Percentiles rank a stretch among this genome's conserved stretches.
Conservation (phyloP, 2,888 invertebrate species). For the Polyommatus icarus region DNA sequence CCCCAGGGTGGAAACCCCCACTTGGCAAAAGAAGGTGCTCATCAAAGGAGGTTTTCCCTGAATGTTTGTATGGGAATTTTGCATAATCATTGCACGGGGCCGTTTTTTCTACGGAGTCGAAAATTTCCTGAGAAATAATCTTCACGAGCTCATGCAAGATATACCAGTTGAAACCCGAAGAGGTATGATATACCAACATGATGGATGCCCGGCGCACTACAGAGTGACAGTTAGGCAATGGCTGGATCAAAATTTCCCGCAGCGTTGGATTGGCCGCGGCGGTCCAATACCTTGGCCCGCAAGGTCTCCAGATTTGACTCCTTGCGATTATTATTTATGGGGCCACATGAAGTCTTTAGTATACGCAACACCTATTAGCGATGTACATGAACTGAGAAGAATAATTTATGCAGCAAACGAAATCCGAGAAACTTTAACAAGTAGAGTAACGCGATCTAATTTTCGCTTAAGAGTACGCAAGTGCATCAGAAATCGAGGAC, state of each 20-base stretch:
- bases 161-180: no score
- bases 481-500: conserved; percentile 1
- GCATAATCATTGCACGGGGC: no score
- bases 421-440: neutral
- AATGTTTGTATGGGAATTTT: neutral
- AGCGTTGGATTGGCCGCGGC: conserved; percentile 38
- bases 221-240: conserved; percentile 30
- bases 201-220: no score
- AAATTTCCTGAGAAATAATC: no score
- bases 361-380: conserved; percentile 22
- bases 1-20: conserved; percentile 10
- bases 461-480: conserved; percentile 2
- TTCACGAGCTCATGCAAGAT: no score
- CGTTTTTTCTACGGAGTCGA: no score
- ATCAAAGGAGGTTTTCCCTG: conserved; percentile 18
- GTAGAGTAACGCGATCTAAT: neutral
- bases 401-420: neutral
- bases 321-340: conserved; percentile 40
- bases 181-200: no score
- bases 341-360: conserved; percentile 34
- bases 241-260: conserved; percentile 32
- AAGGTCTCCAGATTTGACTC: conserved; percentile 40
- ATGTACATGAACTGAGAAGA: conserved; percentile 11
- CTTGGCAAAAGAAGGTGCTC: conserved; percentile 14
- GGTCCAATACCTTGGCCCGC: conserved; percentile 40